Evolutionary conservation across 2,113 vertebrate genomes (phyloP).

Genomic region (Noctilio leporinus): DNA sequence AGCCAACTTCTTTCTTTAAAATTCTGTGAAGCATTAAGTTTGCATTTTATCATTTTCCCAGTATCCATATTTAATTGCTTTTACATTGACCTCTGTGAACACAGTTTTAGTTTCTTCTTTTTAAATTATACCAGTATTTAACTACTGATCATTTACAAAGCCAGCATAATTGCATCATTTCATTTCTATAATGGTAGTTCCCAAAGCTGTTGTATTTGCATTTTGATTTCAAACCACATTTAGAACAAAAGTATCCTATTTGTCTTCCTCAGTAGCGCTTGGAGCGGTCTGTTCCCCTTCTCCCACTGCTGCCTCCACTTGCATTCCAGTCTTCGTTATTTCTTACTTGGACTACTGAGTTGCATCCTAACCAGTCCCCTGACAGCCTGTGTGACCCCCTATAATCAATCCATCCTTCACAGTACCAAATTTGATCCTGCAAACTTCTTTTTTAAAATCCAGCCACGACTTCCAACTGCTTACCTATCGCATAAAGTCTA

Average conservation of each 20-base stretch:
- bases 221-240: not conserved
- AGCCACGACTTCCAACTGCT: not conserved
- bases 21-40: not conserved
- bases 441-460: not conserved
- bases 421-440: not conserved
- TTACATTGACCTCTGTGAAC: not conserved
- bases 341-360: not conserved
- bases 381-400: not conserved
- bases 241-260: not conserved
- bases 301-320: not conserved
- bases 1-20: conserved; percentile 4
- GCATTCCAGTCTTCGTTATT: not conserved
- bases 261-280: not conserved
- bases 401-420: not conserved
- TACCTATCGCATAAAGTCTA: not conserved
- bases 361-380: not conserved
- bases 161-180: not conserved
- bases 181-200: not conserved
- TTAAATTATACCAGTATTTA: not conserved
- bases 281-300: not conserved
- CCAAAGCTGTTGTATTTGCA: not conserved
- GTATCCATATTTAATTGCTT: not conserved
- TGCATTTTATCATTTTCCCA: not conserved
- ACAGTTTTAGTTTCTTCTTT: not conserved
- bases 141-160: not conserved